These are phyloP conservation scores for Amazona ochrocephala DNA, from an alignment of 2,797 vertebrate species.

Conservation along the genomic window DNA sequence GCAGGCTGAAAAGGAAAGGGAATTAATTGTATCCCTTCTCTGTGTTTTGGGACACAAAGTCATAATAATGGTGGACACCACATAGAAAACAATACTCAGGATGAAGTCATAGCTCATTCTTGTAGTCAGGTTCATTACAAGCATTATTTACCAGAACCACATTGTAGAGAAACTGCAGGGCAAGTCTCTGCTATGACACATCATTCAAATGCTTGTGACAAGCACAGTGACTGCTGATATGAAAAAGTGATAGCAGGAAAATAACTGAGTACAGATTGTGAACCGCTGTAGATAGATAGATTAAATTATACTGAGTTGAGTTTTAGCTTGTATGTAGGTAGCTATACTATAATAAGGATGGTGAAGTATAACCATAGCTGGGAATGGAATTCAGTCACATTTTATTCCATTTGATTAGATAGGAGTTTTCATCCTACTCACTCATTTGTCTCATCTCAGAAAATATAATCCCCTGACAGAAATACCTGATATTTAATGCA, in stretches of 20 bases:
- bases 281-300: neutral
- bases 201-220: neutral
- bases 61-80: neutral
- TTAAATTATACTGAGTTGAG: neutral
- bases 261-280: neutral
- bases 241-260: slow-evolving; percentile 1
- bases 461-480: neutral
- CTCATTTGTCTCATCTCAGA: slow-evolving; percentile 14
- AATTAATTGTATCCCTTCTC: neutral
- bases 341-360: neutral
- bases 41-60: neutral
- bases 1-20: neutral
- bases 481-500: neutral
- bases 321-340: slow-evolving; percentile 20
- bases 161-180: neutral
- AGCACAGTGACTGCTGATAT: neutral
- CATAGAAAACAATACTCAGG: neutral
- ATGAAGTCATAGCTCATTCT: neutral
- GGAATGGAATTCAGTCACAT: slow-evolving; percentile 10
- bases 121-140: neutral
- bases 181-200: neutral
- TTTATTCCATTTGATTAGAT: slow-evolving; percentile 11
- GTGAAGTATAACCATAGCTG: neutral
- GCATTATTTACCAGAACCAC: neutral
- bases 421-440: slow-evolving; percentile 19